Percentiles rank a stretch among this genome's conserved stretches.
phyloP scores from a whole-genome alignment of 1,140 invertebrate genomes.

The Bradynema listronoti region DNA sequence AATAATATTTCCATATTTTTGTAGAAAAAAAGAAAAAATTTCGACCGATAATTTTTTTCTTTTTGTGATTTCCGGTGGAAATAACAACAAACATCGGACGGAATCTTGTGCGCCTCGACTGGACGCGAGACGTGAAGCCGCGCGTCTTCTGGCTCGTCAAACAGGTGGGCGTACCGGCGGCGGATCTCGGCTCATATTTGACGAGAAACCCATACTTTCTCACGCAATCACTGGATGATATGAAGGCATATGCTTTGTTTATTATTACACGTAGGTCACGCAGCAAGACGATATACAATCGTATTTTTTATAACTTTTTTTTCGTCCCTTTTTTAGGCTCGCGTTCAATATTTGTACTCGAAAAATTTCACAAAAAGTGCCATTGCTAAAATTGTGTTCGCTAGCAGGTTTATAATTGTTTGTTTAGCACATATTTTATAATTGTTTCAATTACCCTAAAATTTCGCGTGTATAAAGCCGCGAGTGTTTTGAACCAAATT shows the following conservation, averaged over 20 bases:
- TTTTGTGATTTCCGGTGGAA: slow-evolving; percentile 67
- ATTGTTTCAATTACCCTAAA: too few species aligned
- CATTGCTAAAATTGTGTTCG: slow-evolving; percentile 68
- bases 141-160: slow-evolving; percentile 70
- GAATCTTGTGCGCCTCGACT: slow-evolving; percentile 70
- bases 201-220: slow-evolving; percentile 79
- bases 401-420: slow-evolving; percentile 64
- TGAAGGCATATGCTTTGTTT: too few species aligned
- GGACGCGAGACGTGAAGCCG: slow-evolving; percentile 71
- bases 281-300: too few species aligned
- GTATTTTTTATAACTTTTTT: slow-evolving; percentile 5
- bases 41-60: too few species aligned
- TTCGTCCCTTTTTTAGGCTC: slow-evolving; percentile 64
- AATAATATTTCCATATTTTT: background rate
- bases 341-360: slow-evolving; percentile 76
- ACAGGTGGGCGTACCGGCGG: slow-evolving; percentile 67
- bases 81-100: slow-evolving; percentile 64
- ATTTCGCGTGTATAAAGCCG: too few species aligned
- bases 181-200: slow-evolving; percentile 67
- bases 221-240: slow-evolving; percentile 68
- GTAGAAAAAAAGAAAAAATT: background rate
- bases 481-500: too few species aligned
- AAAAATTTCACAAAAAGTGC: slow-evolving; percentile 70
- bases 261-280: too few species aligned
- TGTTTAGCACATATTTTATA: slow-evolving; percentile 37